phyloP scores from a whole-genome alignment of 2,113 vertebrate genomes.

The Saguinus midas region DNA sequence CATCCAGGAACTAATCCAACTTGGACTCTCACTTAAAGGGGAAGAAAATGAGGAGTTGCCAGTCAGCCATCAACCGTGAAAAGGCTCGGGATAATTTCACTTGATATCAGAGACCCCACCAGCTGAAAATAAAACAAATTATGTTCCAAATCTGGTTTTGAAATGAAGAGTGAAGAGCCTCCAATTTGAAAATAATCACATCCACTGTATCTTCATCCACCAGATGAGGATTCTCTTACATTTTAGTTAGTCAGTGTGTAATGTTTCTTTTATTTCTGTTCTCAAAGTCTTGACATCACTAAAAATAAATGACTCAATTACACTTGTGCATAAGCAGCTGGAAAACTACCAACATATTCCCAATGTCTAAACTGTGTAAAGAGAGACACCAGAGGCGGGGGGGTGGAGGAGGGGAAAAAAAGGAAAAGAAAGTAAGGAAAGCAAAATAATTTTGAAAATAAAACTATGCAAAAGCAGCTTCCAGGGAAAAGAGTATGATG shows the following conservation, averaged over 20 bases:
- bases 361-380: conserved; percentile 65
- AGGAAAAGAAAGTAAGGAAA: not conserved
- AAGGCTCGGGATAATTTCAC: not conserved
- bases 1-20: conserved; percentile 17
- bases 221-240: conserved; percentile 67
- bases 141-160: conserved; percentile 58
- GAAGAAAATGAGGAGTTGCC: not conserved
- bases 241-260: conserved; percentile 70
- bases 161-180: conserved; percentile 65
- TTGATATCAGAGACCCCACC: conserved; percentile 49
- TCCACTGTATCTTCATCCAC: conserved; percentile 64
- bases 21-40: not conserved
- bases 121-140: conserved; percentile 69
- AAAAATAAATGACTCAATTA: conserved; percentile 80
- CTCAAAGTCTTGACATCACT: conserved; percentile 79
- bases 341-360: conserved; percentile 72
- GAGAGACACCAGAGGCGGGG: conserved; percentile 41
- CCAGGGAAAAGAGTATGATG: not conserved
- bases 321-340: conserved; percentile 77
- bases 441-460: conserved; percentile 28
- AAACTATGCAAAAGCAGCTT: not conserved
- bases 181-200: conserved; percentile 70
- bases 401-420: not conserved
- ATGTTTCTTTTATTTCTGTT: conserved; percentile 76
- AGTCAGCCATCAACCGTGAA: not conserved